Conservation (phyloP, 2,888 invertebrate genomes). For the Lochmaea crataegi region DNA sequence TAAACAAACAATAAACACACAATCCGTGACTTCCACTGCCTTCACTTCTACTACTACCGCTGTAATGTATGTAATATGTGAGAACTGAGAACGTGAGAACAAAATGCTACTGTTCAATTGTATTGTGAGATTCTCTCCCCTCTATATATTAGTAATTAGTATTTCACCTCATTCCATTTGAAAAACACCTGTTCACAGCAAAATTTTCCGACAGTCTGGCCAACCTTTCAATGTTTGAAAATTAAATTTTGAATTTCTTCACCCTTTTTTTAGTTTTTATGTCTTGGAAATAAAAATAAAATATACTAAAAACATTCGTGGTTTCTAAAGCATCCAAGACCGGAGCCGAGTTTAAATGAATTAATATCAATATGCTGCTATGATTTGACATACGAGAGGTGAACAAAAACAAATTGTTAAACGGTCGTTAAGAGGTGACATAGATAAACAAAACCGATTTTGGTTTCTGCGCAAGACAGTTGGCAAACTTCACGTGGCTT, state of each 20-base stretch:
- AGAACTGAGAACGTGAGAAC: slow-evolving; percentile 58
- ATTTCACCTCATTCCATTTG: slow-evolving; percentile 73
- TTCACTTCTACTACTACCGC: slow-evolving; percentile 55
- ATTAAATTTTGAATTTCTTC: neutral
- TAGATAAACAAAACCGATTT: no score
- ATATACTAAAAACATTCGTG: no score
- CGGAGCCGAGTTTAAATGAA: no score
- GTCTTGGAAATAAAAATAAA: no score
- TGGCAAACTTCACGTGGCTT: no score
- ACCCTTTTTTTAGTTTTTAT: no score
- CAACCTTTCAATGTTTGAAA: slow-evolving; percentile 59
- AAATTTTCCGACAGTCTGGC: slow-evolving; percentile 76
- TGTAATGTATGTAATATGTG: slow-evolving; percentile 22
- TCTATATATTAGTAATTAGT: slow-evolving; percentile 52
- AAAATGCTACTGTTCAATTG: slow-evolving; percentile 56
- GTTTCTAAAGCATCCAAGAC: no score
- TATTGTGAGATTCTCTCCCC: slow-evolving; percentile 55
- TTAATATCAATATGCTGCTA: no score
- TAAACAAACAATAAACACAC: slow-evolving; percentile 48
- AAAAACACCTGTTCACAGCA: slow-evolving; percentile 82
- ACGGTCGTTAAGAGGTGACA: no score
- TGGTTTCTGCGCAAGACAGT: no score
- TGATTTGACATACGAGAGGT: no score
- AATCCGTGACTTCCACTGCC: slow-evolving; percentile 41
- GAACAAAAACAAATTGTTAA: no score